Conservation (phyloP, 2,888 invertebrate genomes). For the Ophion ventricosus region DNA sequence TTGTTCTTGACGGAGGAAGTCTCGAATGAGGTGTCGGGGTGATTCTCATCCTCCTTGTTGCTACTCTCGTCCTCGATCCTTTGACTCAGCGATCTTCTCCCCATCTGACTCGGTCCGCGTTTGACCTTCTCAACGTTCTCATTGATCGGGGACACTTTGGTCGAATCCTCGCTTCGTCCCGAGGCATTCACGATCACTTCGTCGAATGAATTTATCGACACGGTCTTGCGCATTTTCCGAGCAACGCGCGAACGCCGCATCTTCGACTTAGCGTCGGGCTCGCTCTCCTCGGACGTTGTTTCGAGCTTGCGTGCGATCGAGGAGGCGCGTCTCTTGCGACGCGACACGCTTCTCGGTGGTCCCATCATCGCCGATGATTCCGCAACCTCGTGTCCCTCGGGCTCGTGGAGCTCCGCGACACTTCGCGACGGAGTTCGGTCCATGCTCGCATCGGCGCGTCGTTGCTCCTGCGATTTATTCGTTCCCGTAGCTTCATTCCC, state of each 20-base stretch:
- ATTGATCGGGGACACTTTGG: neutral
- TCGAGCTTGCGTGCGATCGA: constrained; percentile 20
- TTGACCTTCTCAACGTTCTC: neutral
- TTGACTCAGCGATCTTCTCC: constrained; percentile 9
- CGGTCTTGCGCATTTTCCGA: constrained; percentile 9
- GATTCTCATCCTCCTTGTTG: constrained; percentile 6
- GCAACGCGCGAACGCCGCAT: neutral
- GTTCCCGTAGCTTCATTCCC: neutral
- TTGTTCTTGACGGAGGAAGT: neutral
- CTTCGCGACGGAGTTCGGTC: neutral
- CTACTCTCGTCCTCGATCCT: constrained; percentile 21
- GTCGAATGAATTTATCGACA: constrained; percentile 55
- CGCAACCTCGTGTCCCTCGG: neutral
- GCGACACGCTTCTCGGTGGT: constrained; percentile 21
- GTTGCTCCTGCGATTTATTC: neutral
- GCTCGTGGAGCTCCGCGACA: neutral
- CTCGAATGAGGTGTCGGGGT: neutral
- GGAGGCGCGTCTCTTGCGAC: constrained; percentile 27
- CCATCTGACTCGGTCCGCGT: neutral
- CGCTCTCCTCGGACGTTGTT: constrained; percentile 48
- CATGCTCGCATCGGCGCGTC: neutral
- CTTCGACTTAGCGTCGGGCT: neutral
- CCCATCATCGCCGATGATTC: constrained; percentile 10
- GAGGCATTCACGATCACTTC: constrained; percentile 15
- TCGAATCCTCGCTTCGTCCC: neutral